Evolutionary conservation across 23 tunicate species (phyloP).

Genomic region (Oikopleura vanhoeffeni): DNA sequence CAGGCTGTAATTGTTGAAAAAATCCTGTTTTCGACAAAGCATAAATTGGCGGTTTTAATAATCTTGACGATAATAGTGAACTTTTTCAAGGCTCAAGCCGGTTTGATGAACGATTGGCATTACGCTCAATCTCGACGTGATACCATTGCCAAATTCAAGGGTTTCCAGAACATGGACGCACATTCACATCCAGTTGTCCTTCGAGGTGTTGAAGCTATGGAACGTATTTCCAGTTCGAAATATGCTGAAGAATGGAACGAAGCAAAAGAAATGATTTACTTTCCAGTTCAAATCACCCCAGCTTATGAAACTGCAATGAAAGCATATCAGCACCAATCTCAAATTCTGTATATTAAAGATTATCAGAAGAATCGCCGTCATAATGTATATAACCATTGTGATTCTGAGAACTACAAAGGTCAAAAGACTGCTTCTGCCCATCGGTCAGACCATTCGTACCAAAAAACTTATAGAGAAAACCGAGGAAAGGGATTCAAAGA

Average conservation of each 20-base stretch:
- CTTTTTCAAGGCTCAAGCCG: slow-evolving; percentile 13
- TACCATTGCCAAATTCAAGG: slow-evolving; percentile 41
- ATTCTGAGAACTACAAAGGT: slow-evolving; percentile 39
- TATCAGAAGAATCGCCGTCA: slow-evolving; percentile 24
- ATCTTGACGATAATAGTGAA: too few species aligned
- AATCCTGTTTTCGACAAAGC: too few species aligned
- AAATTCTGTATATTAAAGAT: slow-evolving; percentile 34
- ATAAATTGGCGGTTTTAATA: too few species aligned
- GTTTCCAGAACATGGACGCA: slow-evolving; percentile 98
- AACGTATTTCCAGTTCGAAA: slow-evolving; percentile 52
- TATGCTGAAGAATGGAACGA: slow-evolving; percentile 90
- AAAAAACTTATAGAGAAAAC: slow-evolving; percentile 51
- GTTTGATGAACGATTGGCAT: neutral
- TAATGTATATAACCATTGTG: slow-evolving; percentile 29
- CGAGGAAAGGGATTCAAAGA: slow-evolving; percentile 39
- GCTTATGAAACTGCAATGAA: slow-evolving; percentile 44
- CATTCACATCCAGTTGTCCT: slow-evolving; percentile 82
- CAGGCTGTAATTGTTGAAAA: too few species aligned
- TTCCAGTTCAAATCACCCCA: slow-evolving; percentile 72
- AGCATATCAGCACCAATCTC: slow-evolving; percentile 30
- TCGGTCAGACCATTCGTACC: slow-evolving; percentile 20
- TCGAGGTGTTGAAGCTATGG: slow-evolving; percentile 63
- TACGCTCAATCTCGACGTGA: slow-evolving; percentile 17
- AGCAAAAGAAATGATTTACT: slow-evolving; percentile 63
- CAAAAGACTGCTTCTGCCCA: slow-evolving; percentile 16